Base-by-base conservation (phyloP, 2,113 vertebrate genomes). In the Recurvirostra avosetta region DNA sequence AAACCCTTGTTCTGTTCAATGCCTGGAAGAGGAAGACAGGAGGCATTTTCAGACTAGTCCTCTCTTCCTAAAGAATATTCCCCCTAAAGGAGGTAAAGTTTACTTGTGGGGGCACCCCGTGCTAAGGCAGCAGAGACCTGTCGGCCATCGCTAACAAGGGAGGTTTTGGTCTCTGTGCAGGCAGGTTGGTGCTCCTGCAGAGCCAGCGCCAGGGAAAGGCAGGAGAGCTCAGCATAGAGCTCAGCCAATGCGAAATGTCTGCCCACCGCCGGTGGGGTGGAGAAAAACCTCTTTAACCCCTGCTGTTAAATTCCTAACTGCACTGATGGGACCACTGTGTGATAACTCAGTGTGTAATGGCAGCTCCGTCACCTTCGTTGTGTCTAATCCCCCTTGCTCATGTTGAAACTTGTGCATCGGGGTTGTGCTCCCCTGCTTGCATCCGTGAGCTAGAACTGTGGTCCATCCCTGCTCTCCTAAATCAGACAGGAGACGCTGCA, bases 371-470 rank as follows among this genome's bases (percentile, higher is more conserved):
- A 38, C 30, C 56, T 65, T 56, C 36, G 8, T 8, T 21, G 29
- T 16, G 23, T 32, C 36, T 79, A 11, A 15, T 3, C 21, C 14
- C 3, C 3, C 16, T 12, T 55, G 59, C 27, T 34, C 7, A 1
- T 2, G 5, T 0, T 36, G 77, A 32, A 38, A 15, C 9, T 14
- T 15, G 32, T 4, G 25, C 16, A 2, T 22, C 0, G 3, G 2
- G 22, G 8, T 1, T 36, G 63, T 17, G 34, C 55, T 45, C 19
- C 49, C 15, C 59, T 47, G 26, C 25, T 67, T 23, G 22, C 11
- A 3, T 3, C 0, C 0, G 4, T 12, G 56, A 78, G 41, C 19
- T 16, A 12, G 11, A 45, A 1, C 59, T 3, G 21, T 8, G 59
- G 1, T 9, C 30, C 74, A 6, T 71, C 45, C 59, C 38, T 72